These are phyloP conservation scores for Phrixothrix hirtus DNA, from an alignment of 2,888 invertebrate species.

Conservation along the genomic window DNA sequence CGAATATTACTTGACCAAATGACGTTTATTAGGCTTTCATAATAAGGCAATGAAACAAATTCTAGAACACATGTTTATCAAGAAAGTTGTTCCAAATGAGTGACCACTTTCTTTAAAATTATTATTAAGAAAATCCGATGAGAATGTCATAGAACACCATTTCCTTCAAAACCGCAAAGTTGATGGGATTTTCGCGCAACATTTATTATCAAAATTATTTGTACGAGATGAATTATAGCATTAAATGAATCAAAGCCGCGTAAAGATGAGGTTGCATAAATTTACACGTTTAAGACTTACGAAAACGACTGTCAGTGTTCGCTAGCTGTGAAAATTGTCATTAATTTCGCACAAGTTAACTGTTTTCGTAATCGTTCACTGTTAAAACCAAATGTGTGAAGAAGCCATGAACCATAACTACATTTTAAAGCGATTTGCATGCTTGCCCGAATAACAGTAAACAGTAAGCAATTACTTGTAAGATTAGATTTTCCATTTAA, in stretches of 20 bases:
- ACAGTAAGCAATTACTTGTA: no score
- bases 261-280: conserved; percentile 12
- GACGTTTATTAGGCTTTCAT: no score
- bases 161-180: background rate
- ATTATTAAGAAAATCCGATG: no score
- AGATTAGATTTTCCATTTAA: no score
- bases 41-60: no score
- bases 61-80: no score
- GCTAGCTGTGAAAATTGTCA: conserved; percentile 10
- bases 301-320: conserved; percentile 1
- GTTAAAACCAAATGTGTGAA: background rate
- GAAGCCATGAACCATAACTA: background rate
- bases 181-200: background rate
- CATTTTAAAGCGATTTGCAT: background rate
- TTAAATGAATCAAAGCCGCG: conserved; percentile 6
- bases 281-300: conserved; percentile 5
- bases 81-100: no score
- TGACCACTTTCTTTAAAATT: no score
- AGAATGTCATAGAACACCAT: no score
- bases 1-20: no score
- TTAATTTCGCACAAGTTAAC: conserved; percentile 5
- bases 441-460: background rate
- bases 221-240: conserved; percentile 7
- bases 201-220: background rate
- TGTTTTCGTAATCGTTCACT: background rate